phyloP scores from a whole-genome alignment of 1,140 invertebrate genomes.

The Homalodisca vitripennis region DNA sequence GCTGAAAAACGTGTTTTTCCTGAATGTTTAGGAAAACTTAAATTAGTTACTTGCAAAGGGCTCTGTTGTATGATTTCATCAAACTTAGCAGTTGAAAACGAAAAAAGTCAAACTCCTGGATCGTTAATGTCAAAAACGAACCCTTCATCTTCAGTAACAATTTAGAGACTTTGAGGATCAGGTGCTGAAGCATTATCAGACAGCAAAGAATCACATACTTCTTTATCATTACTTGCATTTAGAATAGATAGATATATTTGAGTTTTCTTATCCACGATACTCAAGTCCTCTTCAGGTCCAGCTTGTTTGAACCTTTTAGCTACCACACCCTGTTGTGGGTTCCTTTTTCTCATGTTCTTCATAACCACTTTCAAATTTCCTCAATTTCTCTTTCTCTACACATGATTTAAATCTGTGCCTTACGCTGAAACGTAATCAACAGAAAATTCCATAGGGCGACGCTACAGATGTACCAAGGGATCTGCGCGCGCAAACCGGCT shows the following conservation, averaged over 20 bases:
- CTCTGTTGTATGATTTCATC: constrained; percentile 17
- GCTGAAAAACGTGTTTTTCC: constrained; percentile 9
- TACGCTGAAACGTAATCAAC: background rate
- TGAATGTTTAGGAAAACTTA: constrained; percentile 9
- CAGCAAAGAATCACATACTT: background rate
- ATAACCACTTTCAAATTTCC: constrained; percentile 20
- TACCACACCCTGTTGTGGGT: constrained; percentile 2
- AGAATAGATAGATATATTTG: background rate
- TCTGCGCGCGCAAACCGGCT: no score
- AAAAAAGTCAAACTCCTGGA: background rate
- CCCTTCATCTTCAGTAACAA: background rate
- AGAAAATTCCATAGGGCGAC: no score
- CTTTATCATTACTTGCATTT: constrained; percentile 9
- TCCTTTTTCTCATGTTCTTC: constrained; percentile 14
- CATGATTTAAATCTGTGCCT: constrained; percentile 14
- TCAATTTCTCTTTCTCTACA: constrained; percentile 15
- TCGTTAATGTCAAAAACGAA: constrained; percentile 5
- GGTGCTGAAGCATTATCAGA: constrained; percentile 4
- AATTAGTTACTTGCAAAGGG: constrained; percentile 20
- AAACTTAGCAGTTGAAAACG: constrained; percentile 9
- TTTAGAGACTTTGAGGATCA: background rate
- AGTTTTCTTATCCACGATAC: background rate
- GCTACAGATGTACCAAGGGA: no score
- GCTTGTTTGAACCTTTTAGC: constrained; percentile 12
- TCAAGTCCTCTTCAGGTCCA: constrained; percentile 13